Base-by-base conservation (phyloP, 2,113 vertebrate species). In the Panthera uncia region DNA sequence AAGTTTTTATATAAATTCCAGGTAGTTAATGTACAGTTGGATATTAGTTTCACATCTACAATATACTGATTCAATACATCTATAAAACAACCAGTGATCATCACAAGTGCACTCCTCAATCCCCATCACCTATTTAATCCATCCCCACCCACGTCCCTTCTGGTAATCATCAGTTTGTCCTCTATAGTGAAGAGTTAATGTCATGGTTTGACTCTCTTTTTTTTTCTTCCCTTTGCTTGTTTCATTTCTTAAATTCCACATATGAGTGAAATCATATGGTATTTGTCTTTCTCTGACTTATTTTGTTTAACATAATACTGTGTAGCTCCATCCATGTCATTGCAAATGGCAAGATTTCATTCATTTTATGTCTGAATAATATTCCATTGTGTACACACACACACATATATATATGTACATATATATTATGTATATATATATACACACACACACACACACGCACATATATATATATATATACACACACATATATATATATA, bases 401-500 rank as follows among this genome's bases (percentile, higher is more conserved):
- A 41, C 6, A 7, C 1, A 7, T 45, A 45, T 45, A 45, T 45
- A 45, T 45, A 45, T 45, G 7, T 38, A 41, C 6, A 7, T 45
- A 7, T 45, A 45, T 45, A 45, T 45, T 38, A 45, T 45, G 7
- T 45, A 45, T 45, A 45, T 45, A 45, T 45, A 45, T 0, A 45
- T 1, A 38, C 0, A 38, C 38, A 38, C 38, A 38, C 38, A 38
- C 38, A 38, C 38, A 38, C 4, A 1, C 4, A 5, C 4, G 5
- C 38, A 38, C 1, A 38, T 57, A 55, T 48, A 48, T 50, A 50
- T 14, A 50, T 45, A 45, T 45, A 41, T 1, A 45, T 4, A 38
- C 1, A 38, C 4, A 38, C 4, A 38, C 38, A 38, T 4, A 38
- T 57, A 55, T 48, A 48, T 50, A 50, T 14, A 50, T 3, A 50